These are phyloP conservation scores for Drosophila yakuba DNA, from an alignment of 1,140 invertebrate species.

Conservation along the genomic window DNA sequence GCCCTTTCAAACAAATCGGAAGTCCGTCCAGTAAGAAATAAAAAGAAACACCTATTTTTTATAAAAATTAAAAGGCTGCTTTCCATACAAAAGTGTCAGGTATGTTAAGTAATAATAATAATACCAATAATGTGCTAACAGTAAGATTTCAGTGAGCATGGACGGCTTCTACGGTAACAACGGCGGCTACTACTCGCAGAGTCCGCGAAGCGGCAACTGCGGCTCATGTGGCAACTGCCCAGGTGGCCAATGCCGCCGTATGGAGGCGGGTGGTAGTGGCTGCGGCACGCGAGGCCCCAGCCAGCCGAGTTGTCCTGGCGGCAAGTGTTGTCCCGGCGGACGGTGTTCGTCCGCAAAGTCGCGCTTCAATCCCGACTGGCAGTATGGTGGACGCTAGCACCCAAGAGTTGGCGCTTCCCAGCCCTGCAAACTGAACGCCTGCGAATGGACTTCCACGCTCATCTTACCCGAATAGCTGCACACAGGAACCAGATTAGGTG, in stretches of 20 bases:
- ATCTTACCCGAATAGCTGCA: background rate
- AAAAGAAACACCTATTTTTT: constrained; percentile 19
- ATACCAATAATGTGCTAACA: background rate
- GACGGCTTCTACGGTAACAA: constrained; percentile 27
- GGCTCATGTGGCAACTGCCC: constrained; percentile 26
- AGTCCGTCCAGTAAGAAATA: constrained; percentile 20
- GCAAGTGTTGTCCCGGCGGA: constrained; percentile 45
- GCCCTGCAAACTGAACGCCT: constrained; percentile 7
- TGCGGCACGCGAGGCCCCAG: background rate
- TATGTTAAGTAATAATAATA: background rate
- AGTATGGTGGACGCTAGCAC: constrained; percentile 35
- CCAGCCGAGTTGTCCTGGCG: constrained; percentile 30
- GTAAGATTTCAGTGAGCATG: constrained; percentile 19
- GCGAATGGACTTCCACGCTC: no score
- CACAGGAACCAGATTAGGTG: no score
- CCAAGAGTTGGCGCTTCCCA: constrained; percentile 29
- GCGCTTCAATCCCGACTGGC: constrained; percentile 4
- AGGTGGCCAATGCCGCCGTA: constrained; percentile 32
- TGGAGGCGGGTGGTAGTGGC: background rate
- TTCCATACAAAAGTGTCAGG: background rate
- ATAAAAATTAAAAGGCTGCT: constrained; percentile 16
- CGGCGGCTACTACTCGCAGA: constrained; percentile 4
- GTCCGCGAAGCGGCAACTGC: background rate
- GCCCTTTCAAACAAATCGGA: constrained; percentile 17
- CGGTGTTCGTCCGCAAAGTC: constrained; percentile 5